Base-by-base conservation (phyloP, 1,140 invertebrate species). In the Bombus breviceps region DNA sequence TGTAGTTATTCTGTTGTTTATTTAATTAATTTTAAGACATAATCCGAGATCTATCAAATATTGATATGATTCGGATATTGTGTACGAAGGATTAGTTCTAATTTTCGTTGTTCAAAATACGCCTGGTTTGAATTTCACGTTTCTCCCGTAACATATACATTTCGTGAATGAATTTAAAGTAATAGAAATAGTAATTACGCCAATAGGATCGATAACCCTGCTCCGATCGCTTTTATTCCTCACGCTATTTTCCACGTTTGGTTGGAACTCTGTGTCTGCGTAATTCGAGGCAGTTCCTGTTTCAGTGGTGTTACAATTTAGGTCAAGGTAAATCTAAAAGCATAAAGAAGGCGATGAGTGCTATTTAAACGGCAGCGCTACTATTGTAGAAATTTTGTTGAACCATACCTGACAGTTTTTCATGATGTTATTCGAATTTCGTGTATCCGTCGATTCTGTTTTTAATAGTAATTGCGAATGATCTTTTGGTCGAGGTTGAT, bases 281-380 rank as follows among this genome's bases (percentile, higher is more conserved):
- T 53, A 34, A 73, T 68, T 74, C 18, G 79, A 18, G 3, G 28
- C 10, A 53, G 34, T 85, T 43, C 28, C 59, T 57, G 73, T 59
- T 86, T 91, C 81, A 66, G 59, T 62, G 32, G 76, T 85, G 71
- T 86, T 74, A 47, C 92, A 93, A 82, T 86, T 47, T 43, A 91
- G 72, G 86, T 92, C 90, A 72, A 93, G 80, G 62, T 91, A 91
- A 62, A 92, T 89, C 91, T 93, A 64, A 77, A 91, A 91, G 22
- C 53, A 62, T 64, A 69, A 79, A 74, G n/a, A 62, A 80, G 53
- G 43, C 41, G 25, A 39, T 5, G 66, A 41, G 43, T 59, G 57
- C 18, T 66, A 28, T 53, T 10, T 32, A 10, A 13, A 57, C 1
- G 13, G 43, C n/a, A 53, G 5, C 47, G 47, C 47, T 18, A 53